Evolutionary conservation across 2,797 vertebrate genomes (phyloP), one percentile per base, ranked within the genome.

Genomic region (Neomorphus geoffroyi): DNA sequence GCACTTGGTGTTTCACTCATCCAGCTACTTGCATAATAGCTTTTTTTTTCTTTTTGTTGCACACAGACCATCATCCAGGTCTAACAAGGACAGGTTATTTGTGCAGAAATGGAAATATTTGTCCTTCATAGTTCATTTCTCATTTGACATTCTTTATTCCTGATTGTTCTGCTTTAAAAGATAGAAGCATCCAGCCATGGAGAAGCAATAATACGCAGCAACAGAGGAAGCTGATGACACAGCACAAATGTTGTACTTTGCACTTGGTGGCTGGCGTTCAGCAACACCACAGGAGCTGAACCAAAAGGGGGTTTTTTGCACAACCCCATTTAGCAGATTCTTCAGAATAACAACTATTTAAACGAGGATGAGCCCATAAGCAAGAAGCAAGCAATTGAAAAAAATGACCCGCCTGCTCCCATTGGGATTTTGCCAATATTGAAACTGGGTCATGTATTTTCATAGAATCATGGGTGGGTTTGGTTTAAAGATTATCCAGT

Each of bases 121-220:
- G 95, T 87, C 95, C 96, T 97, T 96, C 96, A 96, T 95, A 96
- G 92, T 94, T 93, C 94, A 92, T 74, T 96, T 96, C 91, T 94
- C 86, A 87, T 95, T 89, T 95, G 94, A 95, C 93, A 90, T 95
- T 91, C 84, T 87, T 95, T 95, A 94, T 91, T 89, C 81, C 88
- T 94, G 93, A 94, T 96, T 94, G 85, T 89, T 94, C 88, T 94
- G 93, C 86, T 95, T 96, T 96, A 95, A 92, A 94, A 77, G 92
- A 77, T 91, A 89, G 88, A 77, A 92, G 88, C 95, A 95, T 85
- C 93, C 94, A 96, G 80, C 84, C 95, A 96, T 93, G 88, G 94
- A 95, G 89, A 93, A 95, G 87, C 90, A 96, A 95, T 95, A 95
- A 96, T 60, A 91, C 60, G 67, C 84, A 67, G 91, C 66, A 84